Conservation (phyloP, 2,797 vertebrate genomes). For the Natrix natrix region DNA sequence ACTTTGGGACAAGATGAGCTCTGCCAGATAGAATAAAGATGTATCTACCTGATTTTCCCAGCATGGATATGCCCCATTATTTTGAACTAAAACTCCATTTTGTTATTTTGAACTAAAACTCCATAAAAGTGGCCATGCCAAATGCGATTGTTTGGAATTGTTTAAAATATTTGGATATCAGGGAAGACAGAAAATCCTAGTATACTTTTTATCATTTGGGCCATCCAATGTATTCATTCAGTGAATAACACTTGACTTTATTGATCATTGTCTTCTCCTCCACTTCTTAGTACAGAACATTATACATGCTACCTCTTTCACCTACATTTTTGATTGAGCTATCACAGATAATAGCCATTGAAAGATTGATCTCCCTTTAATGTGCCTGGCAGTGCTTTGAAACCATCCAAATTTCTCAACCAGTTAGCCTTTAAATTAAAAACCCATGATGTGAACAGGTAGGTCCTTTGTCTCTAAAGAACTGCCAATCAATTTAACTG, state of each 20-base stretch:
- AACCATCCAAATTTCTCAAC: not conserved
- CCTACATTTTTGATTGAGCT: not conserved
- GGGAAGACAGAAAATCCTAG: no score
- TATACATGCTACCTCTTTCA: not conserved
- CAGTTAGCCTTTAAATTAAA: not conserved
- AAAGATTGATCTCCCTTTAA: not conserved
- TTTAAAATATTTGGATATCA: not conserved
- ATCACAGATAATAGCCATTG: not conserved
- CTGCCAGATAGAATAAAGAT: not conserved
- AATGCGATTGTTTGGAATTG: not conserved
- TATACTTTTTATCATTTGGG: not conserved
- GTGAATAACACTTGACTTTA: not conserved
- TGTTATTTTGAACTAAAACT: not conserved
- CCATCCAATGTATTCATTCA: not conserved
- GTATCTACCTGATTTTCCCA: not conserved
- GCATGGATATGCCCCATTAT: not conserved
- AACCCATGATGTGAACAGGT: not conserved
- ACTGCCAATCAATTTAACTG: not conserved
- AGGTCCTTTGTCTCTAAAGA: not conserved
- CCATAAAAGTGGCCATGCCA: not conserved
- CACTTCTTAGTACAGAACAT: not conserved
- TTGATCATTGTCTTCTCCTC: not conserved
- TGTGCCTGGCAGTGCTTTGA: not conserved
- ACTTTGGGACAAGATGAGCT: not conserved
- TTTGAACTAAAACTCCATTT: not conserved